phyloP scores from a whole-genome alignment of 2,113 vertebrate species.

The Deroptyus accipitrinus region DNA sequence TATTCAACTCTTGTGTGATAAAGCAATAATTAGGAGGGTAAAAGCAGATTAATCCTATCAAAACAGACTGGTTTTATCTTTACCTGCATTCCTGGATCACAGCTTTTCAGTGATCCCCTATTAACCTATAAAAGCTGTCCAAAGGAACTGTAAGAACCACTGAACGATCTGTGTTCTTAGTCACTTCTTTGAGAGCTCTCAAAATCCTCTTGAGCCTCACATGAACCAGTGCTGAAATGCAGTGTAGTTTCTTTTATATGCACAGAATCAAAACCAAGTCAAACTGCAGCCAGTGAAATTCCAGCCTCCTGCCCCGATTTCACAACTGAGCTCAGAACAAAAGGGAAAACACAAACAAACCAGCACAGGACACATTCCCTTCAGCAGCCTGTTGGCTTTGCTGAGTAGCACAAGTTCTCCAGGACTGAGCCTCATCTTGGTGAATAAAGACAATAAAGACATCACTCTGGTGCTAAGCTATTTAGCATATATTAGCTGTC shows the following conservation, averaged over 20 bases:
- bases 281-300: background rate
- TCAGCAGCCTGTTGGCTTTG: background rate
- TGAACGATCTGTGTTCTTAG: background rate
- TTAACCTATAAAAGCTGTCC: background rate
- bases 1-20: background rate
- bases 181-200: background rate
- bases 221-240: accelerated
- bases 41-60: background rate
- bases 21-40: background rate
- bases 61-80: background rate
- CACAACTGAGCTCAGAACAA: background rate
- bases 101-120: background rate
- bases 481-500: background rate
- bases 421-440: background rate
- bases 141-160: background rate
- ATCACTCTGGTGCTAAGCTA: background rate
- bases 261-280: background rate
- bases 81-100: background rate
- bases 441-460: background rate
- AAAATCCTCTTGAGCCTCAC: background rate
- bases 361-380: background rate
- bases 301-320: background rate
- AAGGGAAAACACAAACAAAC: background rate
- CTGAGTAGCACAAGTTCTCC: background rate
- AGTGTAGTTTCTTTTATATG: background rate